Evolutionary conservation across 2,797 vertebrate species (phyloP).

Genomic region (Melanogrammus aeglefinus): DNA sequence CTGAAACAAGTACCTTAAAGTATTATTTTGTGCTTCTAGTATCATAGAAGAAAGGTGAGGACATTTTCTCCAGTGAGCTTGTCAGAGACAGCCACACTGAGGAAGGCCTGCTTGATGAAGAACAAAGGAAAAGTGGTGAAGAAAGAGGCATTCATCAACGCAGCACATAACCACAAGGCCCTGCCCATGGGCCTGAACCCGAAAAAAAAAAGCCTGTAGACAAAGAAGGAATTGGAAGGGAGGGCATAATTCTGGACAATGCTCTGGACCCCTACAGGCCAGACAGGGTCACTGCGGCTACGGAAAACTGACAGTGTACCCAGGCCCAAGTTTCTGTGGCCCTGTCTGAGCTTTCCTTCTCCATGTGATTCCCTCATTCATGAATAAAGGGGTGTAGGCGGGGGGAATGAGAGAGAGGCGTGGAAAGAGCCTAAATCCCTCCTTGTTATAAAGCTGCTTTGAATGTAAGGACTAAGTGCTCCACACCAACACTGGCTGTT

Average conservation of each 20-base stretch:
- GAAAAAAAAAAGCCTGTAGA: background rate
- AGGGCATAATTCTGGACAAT: background rate
- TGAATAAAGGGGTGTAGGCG: background rate
- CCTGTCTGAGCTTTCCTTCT: background rate
- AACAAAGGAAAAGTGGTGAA: too few species aligned
- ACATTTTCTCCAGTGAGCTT: too few species aligned
- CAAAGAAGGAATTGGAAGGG: too few species aligned
- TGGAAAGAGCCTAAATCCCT: background rate
- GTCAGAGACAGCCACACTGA: too few species aligned
- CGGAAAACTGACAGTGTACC: background rate
- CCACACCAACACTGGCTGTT: conserved; percentile 29
- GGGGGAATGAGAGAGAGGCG: background rate
- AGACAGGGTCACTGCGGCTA: background rate
- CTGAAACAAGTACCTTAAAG: too few species aligned
- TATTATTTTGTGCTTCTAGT: too few species aligned
- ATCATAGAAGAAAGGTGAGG: too few species aligned
- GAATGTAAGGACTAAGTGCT: conserved; percentile 30
- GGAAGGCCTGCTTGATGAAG: too few species aligned
- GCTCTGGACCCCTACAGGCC: background rate
- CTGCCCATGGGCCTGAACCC: too few species aligned
- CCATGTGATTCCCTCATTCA: background rate
- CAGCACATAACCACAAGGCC: too few species aligned
- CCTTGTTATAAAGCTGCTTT: conserved; percentile 42
- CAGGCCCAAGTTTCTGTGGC: background rate
- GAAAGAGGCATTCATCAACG: too few species aligned